phyloP scores from a whole-genome alignment of 2,888 invertebrate species.

The Camptogramma bilineatum region DNA sequence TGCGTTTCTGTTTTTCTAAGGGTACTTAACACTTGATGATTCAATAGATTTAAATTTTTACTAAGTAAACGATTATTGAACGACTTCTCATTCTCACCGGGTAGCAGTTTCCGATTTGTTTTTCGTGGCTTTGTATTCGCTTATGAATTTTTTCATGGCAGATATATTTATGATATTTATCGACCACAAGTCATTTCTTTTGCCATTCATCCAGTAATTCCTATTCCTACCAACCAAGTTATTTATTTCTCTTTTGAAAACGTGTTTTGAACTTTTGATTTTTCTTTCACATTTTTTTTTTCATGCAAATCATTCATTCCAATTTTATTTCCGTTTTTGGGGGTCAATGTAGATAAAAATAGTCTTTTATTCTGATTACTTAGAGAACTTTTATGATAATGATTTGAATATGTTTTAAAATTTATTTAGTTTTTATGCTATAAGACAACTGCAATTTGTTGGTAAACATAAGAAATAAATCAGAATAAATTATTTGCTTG shows the following conservation, averaged over 20 bases:
- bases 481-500: too few relatives aligned
- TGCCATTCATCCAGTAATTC: neutral
- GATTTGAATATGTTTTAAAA: too few relatives aligned
- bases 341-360: neutral
- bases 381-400: too few relatives aligned
- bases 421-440: too few relatives aligned
- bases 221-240: neutral
- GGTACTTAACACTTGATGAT: too few relatives aligned
- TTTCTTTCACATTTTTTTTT: slow-evolving; percentile 10
- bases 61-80: too few relatives aligned
- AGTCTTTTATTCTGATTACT: neutral
- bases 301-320: slow-evolving; percentile 14
- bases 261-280: neutral
- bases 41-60: too few relatives aligned
- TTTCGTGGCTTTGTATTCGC: slow-evolving; percentile 71
- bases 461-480: too few relatives aligned
- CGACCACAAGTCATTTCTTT: neutral
- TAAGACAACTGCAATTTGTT: too few relatives aligned
- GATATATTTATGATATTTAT: neutral
- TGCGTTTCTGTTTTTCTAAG: slow-evolving; percentile 21
- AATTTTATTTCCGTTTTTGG: slow-evolving; percentile 10
- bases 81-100: slow-evolving; percentile 57
- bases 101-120: slow-evolving; percentile 60
- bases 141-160: slow-evolving; percentile 76
- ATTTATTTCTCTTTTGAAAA: neutral